These are phyloP conservation scores for Argyra leucocephala DNA, from an alignment of 2,888 invertebrate species.

Conservation along the genomic window DNA sequence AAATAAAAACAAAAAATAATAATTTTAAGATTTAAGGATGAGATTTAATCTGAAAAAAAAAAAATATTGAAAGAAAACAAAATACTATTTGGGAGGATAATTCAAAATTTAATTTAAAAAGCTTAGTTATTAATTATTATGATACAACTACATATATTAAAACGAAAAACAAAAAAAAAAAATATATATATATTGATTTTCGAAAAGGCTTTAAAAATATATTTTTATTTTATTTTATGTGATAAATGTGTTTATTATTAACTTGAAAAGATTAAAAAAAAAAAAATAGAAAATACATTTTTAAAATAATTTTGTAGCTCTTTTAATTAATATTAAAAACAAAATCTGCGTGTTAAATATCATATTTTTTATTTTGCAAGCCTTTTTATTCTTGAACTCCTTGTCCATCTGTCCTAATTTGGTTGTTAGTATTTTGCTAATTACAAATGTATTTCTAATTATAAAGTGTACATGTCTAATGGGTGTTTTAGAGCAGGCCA, in stretches of 20 bases:
- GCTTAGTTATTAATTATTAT: background rate
- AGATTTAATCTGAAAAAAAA: background rate
- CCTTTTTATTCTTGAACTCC: too few species aligned
- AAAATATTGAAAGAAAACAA: background rate
- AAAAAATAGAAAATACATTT: too few species aligned
- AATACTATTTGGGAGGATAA: background rate
- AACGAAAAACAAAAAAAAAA: background rate
- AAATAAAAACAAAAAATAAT: background rate
- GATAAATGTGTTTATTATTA: background rate
- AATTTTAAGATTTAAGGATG: background rate
- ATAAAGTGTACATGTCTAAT: too few species aligned
- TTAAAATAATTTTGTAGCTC: too few species aligned
- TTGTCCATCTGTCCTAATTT: too few species aligned
- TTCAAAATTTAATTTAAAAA: background rate
- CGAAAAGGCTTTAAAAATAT: constrained; percentile 4
- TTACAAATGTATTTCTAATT: too few species aligned
- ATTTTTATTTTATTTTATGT: constrained; percentile 4
- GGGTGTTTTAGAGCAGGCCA: too few species aligned
- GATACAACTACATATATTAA: background rate
- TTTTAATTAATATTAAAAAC: too few species aligned
- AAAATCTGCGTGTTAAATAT: too few species aligned
- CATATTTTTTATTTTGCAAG: too few species aligned
- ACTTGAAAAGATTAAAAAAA: too few species aligned
- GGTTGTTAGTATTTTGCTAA: too few species aligned
- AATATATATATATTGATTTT: background rate